phyloP scores from a whole-genome alignment of 1,140 invertebrate genomes.

The Drosophila kurseongensis region DNA sequence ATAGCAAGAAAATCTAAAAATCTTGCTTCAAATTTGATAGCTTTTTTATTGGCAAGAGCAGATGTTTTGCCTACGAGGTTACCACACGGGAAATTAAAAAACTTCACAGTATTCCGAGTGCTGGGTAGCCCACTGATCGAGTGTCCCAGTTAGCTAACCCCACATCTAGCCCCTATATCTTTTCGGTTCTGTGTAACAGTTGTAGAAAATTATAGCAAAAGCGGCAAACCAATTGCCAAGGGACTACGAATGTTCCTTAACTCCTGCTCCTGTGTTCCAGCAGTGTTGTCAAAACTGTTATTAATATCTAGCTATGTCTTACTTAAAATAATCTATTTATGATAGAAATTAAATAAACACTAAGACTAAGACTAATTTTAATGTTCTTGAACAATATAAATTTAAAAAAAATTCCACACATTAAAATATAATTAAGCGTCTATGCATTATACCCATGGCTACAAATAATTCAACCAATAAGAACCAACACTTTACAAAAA shows the following conservation, averaged over 20 bases:
- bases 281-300: not conserved
- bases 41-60: no score
- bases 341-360: not conserved
- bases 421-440: no score
- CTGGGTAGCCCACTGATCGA: conserved; percentile 35
- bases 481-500: no score
- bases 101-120: not conserved
- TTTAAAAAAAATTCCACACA: no score
- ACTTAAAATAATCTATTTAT: no score
- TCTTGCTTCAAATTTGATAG: no score
- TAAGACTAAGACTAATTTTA: no score
- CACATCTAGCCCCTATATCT: not conserved
- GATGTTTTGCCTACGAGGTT: no score
- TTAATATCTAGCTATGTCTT: not conserved
- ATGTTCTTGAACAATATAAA: no score
- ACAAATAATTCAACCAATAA: no score
- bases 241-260: conserved; percentile 40
- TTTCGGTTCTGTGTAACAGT: conserved; percentile 65
- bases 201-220: conserved; percentile 69
- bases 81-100: not conserved
- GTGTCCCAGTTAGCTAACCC: conserved; percentile 6
- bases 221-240: conserved; percentile 64
- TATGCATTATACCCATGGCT: no score
- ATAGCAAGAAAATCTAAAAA: no score
- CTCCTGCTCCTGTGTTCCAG: not conserved